Base-by-base conservation (phyloP, 2,888 invertebrate species). In the Harpagoxenus sublaevis region DNA sequence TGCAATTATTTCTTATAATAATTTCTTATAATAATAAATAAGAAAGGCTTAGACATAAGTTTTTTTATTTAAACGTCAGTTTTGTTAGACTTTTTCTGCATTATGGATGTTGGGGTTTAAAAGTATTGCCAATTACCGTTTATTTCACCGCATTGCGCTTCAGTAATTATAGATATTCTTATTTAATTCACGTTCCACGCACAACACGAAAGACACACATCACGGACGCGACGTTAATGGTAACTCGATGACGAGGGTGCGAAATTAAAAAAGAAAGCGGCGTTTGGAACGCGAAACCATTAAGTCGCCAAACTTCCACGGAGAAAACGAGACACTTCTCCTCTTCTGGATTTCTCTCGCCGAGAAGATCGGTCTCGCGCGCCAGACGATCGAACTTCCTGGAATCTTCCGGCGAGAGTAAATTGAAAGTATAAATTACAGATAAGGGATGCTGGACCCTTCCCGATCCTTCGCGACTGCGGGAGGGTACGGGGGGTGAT, bases 361-460 rank as follows among this genome's bases (percentile, higher is more conserved):
- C 45, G 60, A 39, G 74, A 28, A 73, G 74, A 45, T 63, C 55
- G 48, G 15, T 12, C 65, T 57, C 63, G 70, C 70, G 75, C 78
- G 57, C 45, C 71, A 62, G 79, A 35, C 88, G 86, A 88, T 84
- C 63, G 63, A 62, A 62, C 66, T 65, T 66, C 51, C 60, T 45
- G 81, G 73, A 82, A 88, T 87, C 89, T 84, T 87, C 84, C 83
- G 82, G 87, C 82, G 74, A 77, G 73, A 88, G 90, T 94, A 94
- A 94, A 94, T 94, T 93, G 93, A 94, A 94, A 93, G 93, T 94
- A 94, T 94, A 94, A 94, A 94, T 94, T 94, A 93, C 92, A 91
- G 92, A 94, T 94, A 93, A 94, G 92, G 90, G 91, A 93, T 88
- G 90, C 87, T 83, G 87, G 86, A 84, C 86, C 83, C 84, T 66